phyloP scores from a whole-genome alignment of 2,797 vertebrate genomes.

The Megalops cyprinoides region DNA sequence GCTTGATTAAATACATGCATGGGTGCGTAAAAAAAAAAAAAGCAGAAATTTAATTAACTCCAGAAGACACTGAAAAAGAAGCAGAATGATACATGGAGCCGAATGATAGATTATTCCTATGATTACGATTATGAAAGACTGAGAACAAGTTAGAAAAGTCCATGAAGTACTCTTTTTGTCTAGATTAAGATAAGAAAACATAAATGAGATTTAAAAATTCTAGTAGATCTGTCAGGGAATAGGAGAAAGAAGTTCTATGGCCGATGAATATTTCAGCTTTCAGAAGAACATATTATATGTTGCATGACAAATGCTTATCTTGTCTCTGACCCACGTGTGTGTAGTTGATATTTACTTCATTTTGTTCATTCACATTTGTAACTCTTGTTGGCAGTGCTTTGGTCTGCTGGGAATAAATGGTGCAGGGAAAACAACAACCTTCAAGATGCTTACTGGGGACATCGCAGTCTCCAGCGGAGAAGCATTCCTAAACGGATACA shows the following conservation, averaged over 20 bases:
- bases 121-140: background rate
- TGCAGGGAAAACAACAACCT: slow-evolving; percentile 96
- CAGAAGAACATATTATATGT: background rate
- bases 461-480: slow-evolving; percentile 90
- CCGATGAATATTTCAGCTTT: background rate
- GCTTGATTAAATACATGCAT: background rate
- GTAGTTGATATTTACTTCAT: background rate
- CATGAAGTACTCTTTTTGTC: background rate
- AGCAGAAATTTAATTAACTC: background rate
- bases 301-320: background rate
- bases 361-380: slow-evolving; percentile 38
- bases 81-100: background rate
- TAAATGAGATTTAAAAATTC: background rate
- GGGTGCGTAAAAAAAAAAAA: background rate
- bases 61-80: background rate
- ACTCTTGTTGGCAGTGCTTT: slow-evolving; percentile 82
- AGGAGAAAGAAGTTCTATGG: background rate
- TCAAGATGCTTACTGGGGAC: slow-evolving; percentile 99
- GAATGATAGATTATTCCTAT: background rate
- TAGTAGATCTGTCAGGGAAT: background rate
- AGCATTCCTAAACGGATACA: slow-evolving; percentile 93
- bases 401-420: slow-evolving; percentile 97
- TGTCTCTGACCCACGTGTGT: slow-evolving; percentile 6
- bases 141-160: background rate
- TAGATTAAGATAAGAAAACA: background rate